Evolutionary conservation across 2,113 vertebrate genomes (phyloP).

Genomic region (Rhegmatorhina hoffmannsi): DNA sequence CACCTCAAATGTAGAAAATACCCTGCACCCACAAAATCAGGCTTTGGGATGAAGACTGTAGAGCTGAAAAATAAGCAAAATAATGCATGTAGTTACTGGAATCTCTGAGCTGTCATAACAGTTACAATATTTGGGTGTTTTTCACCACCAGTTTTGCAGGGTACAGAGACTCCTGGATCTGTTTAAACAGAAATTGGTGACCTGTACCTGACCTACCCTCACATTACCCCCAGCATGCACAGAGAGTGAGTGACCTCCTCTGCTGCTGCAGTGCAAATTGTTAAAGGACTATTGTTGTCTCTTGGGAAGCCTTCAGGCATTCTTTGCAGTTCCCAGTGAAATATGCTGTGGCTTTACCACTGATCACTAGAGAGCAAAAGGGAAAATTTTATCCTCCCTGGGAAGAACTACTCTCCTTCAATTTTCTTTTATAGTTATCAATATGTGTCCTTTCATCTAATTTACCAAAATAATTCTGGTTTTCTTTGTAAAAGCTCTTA

Average conservation of each 20-base stretch:
- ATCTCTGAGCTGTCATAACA: not conserved
- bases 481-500: not conserved
- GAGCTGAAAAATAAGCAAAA: not conserved
- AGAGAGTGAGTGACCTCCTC: not conserved
- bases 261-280: not conserved
- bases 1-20: not conserved
- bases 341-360: not conserved
- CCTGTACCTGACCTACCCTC: slow-evolving; percentile 41
- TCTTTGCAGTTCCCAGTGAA: not conserved
- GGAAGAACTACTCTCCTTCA: not conserved
- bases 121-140: not conserved
- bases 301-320: not conserved
- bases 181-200: slow-evolving; percentile 7
- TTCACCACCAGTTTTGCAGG: not conserved
- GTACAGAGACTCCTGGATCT: not conserved
- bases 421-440: not conserved
- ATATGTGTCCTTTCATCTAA: not conserved
- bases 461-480: not conserved
- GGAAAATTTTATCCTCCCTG: not conserved
- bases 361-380: not conserved
- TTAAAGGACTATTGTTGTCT: slow-evolving; percentile 32
- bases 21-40: not conserved
- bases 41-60: not conserved
- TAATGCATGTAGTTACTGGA: not conserved
- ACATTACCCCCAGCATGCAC: not conserved